These are phyloP conservation scores for Neoniphon sammara DNA, from an alignment of 2,797 vertebrate genomes.

Conservation along the genomic window DNA sequence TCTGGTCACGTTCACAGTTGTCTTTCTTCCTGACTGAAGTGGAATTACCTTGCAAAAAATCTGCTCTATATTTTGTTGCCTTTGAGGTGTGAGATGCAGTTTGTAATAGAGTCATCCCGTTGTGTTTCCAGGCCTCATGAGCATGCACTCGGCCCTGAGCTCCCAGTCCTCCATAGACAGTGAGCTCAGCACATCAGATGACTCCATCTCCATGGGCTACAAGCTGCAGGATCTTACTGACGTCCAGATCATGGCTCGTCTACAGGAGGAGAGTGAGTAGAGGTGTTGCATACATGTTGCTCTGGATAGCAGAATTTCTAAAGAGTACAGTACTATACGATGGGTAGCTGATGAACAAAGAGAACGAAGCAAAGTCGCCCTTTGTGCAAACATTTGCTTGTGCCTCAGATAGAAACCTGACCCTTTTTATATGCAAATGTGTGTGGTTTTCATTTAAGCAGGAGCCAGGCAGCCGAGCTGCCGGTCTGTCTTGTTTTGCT, in stretches of 20 bases:
- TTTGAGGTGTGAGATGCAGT: neutral
- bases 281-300: neutral
- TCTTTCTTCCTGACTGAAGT: neutral
- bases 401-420: neutral
- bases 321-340: neutral
- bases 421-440: neutral
- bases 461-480: too few relatives aligned
- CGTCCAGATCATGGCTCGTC: conserved; percentile 95
- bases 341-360: neutral
- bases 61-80: neutral
- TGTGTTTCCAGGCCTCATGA: conserved; percentile 80
- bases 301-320: neutral
- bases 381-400: neutral
- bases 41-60: neutral
- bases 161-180: conserved; percentile 95
- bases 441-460: neutral
- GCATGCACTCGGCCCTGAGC: conserved; percentile 88
- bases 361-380: neutral
- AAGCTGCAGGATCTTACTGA: conserved; percentile 95
- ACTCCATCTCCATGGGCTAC: conserved; percentile 96
- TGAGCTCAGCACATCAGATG: conserved; percentile 92
- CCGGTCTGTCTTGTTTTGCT: too few relatives aligned
- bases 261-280: conserved; percentile 92
- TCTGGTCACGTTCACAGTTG: neutral
- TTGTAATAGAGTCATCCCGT: conserved; percentile 7